Evolutionary conservation across 2,888 invertebrate species (phyloP).

Genomic region (Trichogramma dendrolimi): DNA sequence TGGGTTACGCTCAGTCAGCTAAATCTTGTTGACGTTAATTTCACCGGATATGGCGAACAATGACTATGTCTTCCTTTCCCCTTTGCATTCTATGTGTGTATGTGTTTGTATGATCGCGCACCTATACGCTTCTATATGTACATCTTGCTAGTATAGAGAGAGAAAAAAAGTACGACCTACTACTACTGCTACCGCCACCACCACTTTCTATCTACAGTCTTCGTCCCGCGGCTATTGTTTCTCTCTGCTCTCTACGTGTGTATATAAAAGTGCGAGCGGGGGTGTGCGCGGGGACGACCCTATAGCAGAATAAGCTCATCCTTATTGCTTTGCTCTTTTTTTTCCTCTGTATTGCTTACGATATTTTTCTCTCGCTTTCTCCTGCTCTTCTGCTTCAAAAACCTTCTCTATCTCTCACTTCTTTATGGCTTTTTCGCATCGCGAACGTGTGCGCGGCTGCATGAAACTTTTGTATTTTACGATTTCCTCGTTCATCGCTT

Average conservation of each 20-base stretch:
- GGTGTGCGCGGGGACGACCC: not conserved
- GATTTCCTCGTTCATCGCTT: slow-evolving; percentile 13
- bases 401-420: too few relatives aligned
- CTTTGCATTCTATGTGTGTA: not conserved
- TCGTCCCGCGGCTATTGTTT: slow-evolving; percentile 29
- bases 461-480: slow-evolving; percentile 16
- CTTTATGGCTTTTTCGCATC: not conserved
- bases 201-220: slow-evolving; percentile 1
- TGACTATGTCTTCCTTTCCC: slow-evolving; percentile 6
- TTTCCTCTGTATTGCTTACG: slow-evolving; percentile 6
- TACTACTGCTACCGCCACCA: too few relatives aligned
- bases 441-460: not conserved
- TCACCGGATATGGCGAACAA: slow-evolving; percentile 14
- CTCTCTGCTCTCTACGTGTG: not conserved
- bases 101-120: not conserved
- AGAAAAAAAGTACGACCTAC: slow-evolving; percentile 17
- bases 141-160: not conserved
- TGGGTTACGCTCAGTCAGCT: slow-evolving; percentile 21
- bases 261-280: too few relatives aligned
- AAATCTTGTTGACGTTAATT: slow-evolving; percentile 22
- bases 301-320: slow-evolving; percentile 20
- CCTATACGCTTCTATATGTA: too few relatives aligned
- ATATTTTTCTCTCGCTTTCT: slow-evolving; percentile 5
- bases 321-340: slow-evolving; percentile 25
- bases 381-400: not conserved